Evolutionary conservation across 2,797 vertebrate species (phyloP).

Genomic region (Vireo griseus): DNA sequence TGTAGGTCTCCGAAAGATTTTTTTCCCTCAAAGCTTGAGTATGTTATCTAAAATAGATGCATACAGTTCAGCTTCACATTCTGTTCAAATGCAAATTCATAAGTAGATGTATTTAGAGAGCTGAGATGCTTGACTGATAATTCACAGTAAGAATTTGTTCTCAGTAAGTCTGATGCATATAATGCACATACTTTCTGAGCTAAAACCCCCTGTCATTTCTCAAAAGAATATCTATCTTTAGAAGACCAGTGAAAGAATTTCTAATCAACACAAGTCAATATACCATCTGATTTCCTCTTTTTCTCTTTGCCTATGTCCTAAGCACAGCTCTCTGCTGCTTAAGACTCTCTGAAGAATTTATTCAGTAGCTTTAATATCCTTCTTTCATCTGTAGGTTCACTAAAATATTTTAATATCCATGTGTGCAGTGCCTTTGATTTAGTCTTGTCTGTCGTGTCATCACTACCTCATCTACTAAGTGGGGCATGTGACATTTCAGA

Average conservation of each 20-base stretch:
- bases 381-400: not conserved
- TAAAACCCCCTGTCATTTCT: not conserved
- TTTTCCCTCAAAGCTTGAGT: not conserved
- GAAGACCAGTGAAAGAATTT: conserved; percentile 20
- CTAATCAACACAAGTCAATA: conserved; percentile 2
- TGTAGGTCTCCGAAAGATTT: not conserved
- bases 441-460: not conserved
- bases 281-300: not conserved
- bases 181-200: not conserved
- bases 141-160: conserved; percentile 19
- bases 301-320: not conserved
- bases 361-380: not conserved
- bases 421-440: not conserved
- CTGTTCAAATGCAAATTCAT: conserved; percentile 39
- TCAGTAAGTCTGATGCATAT: not conserved
- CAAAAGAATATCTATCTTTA: conserved; percentile 29
- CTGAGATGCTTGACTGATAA: conserved; percentile 28
- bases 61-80: not conserved
- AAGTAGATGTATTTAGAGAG: not conserved
- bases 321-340: not conserved
- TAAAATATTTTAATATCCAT: conserved; percentile 1
- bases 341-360: not conserved
- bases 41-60: not conserved
- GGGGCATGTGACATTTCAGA: not conserved
- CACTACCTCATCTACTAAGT: not conserved